A percentile compares a stretch with the other conserved stretches of the same genome.
Evolutionary conservation across 1,140 invertebrate genomes (phyloP).

Genomic region (Frieseomelitta varia): DNA sequence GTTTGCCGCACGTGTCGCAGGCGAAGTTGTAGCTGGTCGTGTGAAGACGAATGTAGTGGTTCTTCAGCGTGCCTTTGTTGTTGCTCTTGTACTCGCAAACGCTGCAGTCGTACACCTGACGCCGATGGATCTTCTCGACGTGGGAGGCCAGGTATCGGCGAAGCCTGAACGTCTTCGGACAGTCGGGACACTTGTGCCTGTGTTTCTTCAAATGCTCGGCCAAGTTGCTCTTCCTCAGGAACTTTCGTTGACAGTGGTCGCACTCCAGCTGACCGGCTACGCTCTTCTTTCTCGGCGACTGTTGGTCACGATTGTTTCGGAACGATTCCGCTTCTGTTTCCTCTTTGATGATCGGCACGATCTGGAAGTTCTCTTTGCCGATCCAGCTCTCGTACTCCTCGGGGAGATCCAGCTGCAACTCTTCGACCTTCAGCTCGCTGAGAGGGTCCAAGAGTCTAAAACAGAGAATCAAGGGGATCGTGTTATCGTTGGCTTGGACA

Average conservation of each 20-base stretch:
- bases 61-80: slow-evolving; percentile 80
- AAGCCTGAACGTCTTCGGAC: slow-evolving; percentile 62
- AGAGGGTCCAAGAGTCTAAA: slow-evolving; percentile 63
- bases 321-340: background rate
- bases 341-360: background rate
- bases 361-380: slow-evolving; percentile 19
- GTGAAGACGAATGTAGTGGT: slow-evolving; percentile 81
- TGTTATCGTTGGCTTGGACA: slow-evolving; percentile 26
- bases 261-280: slow-evolving; percentile 39
- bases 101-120: slow-evolving; percentile 63
- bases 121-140: slow-evolving; percentile 76
- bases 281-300: background rate
- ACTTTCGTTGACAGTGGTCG: slow-evolving; percentile 70
- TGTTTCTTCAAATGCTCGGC: slow-evolving; percentile 78
- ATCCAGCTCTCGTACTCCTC: slow-evolving; percentile 13
- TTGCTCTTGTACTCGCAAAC: slow-evolving; percentile 80
- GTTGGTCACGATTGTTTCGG: background rate
- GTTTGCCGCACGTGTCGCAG: slow-evolving; percentile 76
- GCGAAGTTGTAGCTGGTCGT: slow-evolving; percentile 69
- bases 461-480: slow-evolving; percentile 47
- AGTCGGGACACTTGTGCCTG: slow-evolving; percentile 66
- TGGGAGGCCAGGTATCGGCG: slow-evolving; percentile 61
- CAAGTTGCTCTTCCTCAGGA: slow-evolving; percentile 80
- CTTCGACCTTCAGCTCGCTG: slow-evolving; percentile 40
- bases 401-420: background rate